Evolutionary conservation across 2,888 invertebrate species (phyloP).

Genomic region (Pristionchus arcanus): DNA sequence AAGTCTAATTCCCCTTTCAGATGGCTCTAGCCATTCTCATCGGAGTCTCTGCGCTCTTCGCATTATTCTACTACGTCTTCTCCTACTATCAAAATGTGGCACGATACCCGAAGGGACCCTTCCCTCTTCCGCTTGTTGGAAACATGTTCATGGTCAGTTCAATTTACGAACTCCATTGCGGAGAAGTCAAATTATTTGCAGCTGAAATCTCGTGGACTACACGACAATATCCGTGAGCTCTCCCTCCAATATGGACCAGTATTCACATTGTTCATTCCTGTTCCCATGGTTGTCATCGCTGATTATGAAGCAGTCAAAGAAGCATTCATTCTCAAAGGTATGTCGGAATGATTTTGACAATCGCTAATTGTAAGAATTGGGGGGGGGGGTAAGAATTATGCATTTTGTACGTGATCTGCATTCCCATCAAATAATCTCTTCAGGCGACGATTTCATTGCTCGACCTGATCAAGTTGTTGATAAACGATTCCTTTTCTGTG

Average conservation of each 20-base stretch:
- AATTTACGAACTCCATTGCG: no score
- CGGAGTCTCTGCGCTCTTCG: neutral
- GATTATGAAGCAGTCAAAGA: constrained; percentile 22
- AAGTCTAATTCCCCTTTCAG: neutral
- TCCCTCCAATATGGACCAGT: neutral
- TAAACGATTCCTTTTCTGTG: constrained; percentile 27
- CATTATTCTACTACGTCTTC: neutral
- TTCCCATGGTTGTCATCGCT: constrained; percentile 39
- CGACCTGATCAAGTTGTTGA: neutral
- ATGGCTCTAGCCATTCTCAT: neutral
- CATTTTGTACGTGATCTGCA: neutral
- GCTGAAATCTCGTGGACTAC: neutral
- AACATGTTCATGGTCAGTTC: neutral
- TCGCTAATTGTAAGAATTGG: neutral
- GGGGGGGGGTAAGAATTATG: neutral
- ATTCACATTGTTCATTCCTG: constrained; percentile 2
- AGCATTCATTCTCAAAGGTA: constrained; percentile 30
- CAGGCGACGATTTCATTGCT: constrained; percentile 5
- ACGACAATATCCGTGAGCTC: neutral
- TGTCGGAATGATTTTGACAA: no score
- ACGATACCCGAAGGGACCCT: neutral
- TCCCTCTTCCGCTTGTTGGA: neutral
- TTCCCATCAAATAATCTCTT: neutral
- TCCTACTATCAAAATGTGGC: neutral
- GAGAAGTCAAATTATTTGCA: neutral